phyloP scores from a whole-genome alignment of 2,113 vertebrate genomes.

The Cinclus cinclus region DNA sequence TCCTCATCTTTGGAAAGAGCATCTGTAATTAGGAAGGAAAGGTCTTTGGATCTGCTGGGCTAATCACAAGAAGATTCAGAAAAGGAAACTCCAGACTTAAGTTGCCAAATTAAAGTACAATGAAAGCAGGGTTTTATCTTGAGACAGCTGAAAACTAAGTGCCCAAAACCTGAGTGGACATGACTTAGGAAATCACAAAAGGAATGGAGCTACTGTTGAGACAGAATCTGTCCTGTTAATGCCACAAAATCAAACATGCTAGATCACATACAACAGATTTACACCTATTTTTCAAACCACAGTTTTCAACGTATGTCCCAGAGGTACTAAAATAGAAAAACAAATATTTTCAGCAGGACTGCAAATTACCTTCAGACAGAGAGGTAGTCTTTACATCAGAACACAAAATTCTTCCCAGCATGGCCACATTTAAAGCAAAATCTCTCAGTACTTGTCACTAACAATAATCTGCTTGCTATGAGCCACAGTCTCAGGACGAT shows the following conservation, averaged over 20 bases:
- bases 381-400: background rate
- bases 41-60: background rate
- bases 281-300: background rate
- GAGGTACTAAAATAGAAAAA: background rate
- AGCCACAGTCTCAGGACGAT: background rate
- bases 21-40: background rate
- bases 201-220: background rate
- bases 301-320: background rate
- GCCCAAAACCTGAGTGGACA: background rate
- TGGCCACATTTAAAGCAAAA: background rate
- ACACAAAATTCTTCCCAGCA: background rate
- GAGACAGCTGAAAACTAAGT: background rate
- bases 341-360: background rate
- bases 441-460: background rate
- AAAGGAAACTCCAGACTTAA: background rate
- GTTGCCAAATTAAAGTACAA: background rate
- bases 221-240: background rate
- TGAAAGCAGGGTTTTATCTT: background rate
- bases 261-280: background rate
- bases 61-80: background rate
- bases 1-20: background rate
- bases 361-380: background rate
- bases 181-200: background rate
- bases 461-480: background rate
- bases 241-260: background rate